Evolutionary conservation across 2,113 vertebrate species (phyloP), one percentile per base, ranked within the genome.

Genomic region (Buteo buteo): DNA sequence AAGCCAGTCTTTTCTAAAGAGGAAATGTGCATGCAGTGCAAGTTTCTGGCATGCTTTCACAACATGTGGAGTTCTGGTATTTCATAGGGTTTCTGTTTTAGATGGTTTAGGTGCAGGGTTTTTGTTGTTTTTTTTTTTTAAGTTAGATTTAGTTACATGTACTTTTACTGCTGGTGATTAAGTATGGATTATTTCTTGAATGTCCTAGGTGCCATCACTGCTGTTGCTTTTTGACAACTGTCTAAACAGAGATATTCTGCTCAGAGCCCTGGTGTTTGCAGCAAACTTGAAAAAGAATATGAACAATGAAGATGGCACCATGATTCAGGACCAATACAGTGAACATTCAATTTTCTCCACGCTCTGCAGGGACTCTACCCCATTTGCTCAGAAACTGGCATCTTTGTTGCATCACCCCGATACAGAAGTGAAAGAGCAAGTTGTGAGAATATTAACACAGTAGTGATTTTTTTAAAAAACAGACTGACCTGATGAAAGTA

Each of bases 401-500:
- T 98, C 96, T 59, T 98, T 99, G 87, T 96, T 98, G 45, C 97
- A 98, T 31, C 98, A 99, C 86, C 97, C 98, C 4, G 98, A 99
- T 54, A 90, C 16, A 13, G 99, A 99, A 49, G 97, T 99, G 83
- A 99, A 98, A 96, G 97, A 98, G 70, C 98, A 99, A 95, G 99
- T 98, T 96, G 98, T 98, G 72, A 98, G 97, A 85, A 96, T 99
- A 89, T 96, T 99, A 94, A 97, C 84, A 32, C 94, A 96, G 7
- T 82, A 86, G 45, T 52, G 24, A 47, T 54, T 83, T 38, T 70
- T 80, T 49, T 47, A 47, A 66, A 14, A 18, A 38, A 21, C 13
- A 82, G 59, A 58, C 44, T 74, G 49, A 65, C 19, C 15, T 65
- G 11, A 74, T 91, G 29, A 66, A 79, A 62, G 74, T 58, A 67